phyloP scores from a whole-genome alignment of 1,140 invertebrate genomes.

The Liolophura sinensis region DNA sequence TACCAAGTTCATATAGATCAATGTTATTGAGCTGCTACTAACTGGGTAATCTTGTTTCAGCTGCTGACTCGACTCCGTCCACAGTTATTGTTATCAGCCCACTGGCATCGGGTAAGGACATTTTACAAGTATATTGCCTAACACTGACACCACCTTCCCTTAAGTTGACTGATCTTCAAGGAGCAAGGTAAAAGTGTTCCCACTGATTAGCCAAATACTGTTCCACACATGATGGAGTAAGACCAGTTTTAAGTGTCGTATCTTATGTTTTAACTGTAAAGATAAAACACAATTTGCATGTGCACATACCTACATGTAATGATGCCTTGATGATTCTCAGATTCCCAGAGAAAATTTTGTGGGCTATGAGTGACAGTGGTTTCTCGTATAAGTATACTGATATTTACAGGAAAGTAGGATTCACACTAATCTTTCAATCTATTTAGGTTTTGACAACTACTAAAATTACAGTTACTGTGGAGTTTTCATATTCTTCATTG shows the following conservation, averaged over 20 bases:
- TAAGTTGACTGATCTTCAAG: background rate
- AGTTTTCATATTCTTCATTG: background rate
- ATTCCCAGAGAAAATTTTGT: background rate
- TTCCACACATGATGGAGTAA: conserved; percentile 1
- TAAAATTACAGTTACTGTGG: background rate
- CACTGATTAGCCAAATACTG: background rate
- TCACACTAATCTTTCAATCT: background rate
- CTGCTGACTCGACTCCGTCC: conserved; percentile 64
- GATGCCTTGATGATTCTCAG: background rate
- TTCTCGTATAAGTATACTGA: no score
- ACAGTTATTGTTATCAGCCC: conserved; percentile 81
- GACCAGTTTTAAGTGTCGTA: background rate
- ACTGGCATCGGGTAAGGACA: conserved; percentile 70
- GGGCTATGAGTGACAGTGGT: no score
- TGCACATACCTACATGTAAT: background rate
- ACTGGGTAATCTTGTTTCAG: conserved; percentile 33
- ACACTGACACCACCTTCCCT: conserved; percentile 1
- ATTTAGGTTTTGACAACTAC: background rate
- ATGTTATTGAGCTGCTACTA: no score
- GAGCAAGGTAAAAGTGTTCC: background rate
- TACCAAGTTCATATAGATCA: no score
- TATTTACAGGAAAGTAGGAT: background rate
- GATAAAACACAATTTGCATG: background rate
- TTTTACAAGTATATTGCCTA: background rate
- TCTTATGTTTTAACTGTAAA: background rate